Evolutionary conservation across 1,140 invertebrate genomes (phyloP).

Genomic region (Zaprionus ghesquierei): DNA sequence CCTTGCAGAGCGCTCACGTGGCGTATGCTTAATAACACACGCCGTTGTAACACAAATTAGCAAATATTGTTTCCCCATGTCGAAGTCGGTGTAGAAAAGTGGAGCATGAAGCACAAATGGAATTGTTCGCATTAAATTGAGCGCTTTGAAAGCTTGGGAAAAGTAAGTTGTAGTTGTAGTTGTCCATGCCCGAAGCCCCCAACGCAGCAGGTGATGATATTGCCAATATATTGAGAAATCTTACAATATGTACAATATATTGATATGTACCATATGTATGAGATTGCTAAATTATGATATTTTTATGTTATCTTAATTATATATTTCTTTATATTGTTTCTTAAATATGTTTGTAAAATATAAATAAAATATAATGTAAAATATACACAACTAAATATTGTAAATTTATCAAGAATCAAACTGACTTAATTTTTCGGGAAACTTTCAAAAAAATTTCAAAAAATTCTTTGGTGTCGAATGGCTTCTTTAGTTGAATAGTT

Average conservation of each 20-base stretch:
- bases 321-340: no score
- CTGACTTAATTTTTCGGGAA: no score
- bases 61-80: conserved; percentile 29
- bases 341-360: no score
- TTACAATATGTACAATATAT: neutral
- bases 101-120: neutral
- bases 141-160: conserved; percentile 12
- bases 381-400: no score
- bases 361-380: no score
- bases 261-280: neutral
- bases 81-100: neutral
- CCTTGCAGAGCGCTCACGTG: conserved; percentile 47
- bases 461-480: no score
- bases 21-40: conserved; percentile 65
- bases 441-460: no score
- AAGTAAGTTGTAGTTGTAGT: neutral
- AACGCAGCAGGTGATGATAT: neutral
- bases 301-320: no score
- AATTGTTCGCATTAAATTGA: neutral
- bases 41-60: conserved; percentile 22
- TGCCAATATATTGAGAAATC: neutral
- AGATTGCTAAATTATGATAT: neutral
- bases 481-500: no score
- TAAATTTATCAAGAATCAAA: no score
- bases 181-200: neutral